Base-by-base conservation (phyloP, 2,888 invertebrate genomes). In the Erpobdella octoculata region DNA sequence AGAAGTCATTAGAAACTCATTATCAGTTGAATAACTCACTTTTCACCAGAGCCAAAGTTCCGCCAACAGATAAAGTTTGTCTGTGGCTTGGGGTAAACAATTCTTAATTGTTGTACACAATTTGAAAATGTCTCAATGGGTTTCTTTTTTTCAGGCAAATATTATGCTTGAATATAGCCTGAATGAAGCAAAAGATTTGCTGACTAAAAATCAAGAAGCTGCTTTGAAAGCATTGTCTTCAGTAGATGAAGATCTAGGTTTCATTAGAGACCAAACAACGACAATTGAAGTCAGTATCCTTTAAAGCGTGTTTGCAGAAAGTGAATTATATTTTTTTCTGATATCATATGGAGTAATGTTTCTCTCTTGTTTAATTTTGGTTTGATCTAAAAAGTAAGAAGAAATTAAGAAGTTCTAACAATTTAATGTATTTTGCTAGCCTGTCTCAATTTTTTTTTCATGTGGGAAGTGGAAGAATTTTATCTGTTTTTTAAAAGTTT, bases 81-180 rank as follows among this genome's bases (percentile, higher is more conserved):
- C 81, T 88, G n/a, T 87, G 88, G 87, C 82, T 88, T 73, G 87
- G 87, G 74, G 87, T 87, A 83, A 83, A 85, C 83, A 69, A 28
- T 35, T 35, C 2, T 67, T 71, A 41, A 21, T 65, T 65, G 15
- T 65, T n/a, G n/a, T n/a, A n/a, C n/a, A n/a, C 28, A 48, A 9
- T 5, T 21, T 31, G 38, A 37, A 61, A 35, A 62, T 33, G 31
- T 70, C 8, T 61, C 9, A 59, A 25, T 61, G 74, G 18, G 21
- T 36, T 25, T 37, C 38, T 37, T 15, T 37, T 38, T 67, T 77
- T 21, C 75, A 86, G 85, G 86, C 96, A 2, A 96, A 95, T 86
- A 93, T 96, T 5, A 97, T 97, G 96, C 85, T 97, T 79, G 96
- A 97, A 84, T 97, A 96, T 85, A 88, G 89, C 35, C 85, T 96